Percentiles rank a stretch among this genome's conserved stretches.
Conservation (phyloP, 30 jellyfish, hydroid and myxozoan genomes). For the Sanderia malayensis region DNA sequence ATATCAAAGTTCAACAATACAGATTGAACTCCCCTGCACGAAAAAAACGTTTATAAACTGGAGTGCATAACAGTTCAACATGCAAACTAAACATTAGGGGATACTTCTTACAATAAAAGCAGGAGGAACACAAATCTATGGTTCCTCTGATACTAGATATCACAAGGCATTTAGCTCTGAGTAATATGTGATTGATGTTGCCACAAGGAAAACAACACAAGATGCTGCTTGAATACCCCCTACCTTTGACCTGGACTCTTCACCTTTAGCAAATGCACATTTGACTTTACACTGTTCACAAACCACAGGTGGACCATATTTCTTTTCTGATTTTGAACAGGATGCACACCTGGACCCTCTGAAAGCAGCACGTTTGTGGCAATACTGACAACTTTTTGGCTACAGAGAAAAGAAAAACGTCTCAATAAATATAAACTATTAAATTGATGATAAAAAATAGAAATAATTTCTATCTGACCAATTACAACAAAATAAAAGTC, state of each 20-base stretch:
- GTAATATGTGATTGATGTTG: no score
- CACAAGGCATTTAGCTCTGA: no score
- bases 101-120: background rate
- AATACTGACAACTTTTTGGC: constrained; percentile 88
- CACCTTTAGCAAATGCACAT: constrained; percentile 79
- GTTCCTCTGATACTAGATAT: no score
- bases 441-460: background rate
- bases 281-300: constrained; percentile 75
- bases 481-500: background rate
- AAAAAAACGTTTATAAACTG: no score
- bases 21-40: background rate
- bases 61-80: background rate
- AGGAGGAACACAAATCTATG: no score
- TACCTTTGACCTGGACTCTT: constrained; percentile 71
- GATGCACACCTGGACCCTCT: constrained; percentile 68
- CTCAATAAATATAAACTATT: background rate
- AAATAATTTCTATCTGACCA: background rate
- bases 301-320: constrained; percentile 81
- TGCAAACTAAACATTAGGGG: background rate
- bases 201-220: no score
- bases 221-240: no score
- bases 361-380: constrained; percentile 80
- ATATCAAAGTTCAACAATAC: background rate
- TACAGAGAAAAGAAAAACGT: background rate
- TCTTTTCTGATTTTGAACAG: constrained; percentile 84